Evolutionary conservation across 2,113 vertebrate genomes (phyloP).

Genomic region (Nicator chloris): DNA sequence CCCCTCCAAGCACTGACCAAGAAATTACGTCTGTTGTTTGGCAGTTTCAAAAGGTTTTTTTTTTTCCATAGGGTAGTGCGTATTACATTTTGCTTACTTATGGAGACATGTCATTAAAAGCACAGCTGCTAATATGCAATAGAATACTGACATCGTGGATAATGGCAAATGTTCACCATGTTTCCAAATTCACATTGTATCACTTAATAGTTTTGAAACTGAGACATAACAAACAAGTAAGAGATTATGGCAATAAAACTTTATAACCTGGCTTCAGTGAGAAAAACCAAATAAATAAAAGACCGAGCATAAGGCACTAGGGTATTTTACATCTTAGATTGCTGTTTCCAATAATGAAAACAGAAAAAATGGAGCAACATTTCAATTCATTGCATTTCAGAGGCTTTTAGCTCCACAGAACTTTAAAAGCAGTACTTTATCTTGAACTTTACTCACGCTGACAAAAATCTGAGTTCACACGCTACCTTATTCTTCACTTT

Average conservation of each 20-base stretch:
- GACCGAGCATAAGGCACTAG: neutral
- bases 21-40: accelerated
- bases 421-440: neutral
- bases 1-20: neutral
- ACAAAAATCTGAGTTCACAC: neutral
- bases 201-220: neutral
- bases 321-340: neutral
- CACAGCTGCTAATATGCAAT: neutral
- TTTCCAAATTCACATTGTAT: neutral
- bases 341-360: neutral
- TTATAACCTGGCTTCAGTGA: neutral
- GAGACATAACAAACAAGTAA: neutral
- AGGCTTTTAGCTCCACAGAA: neutral
- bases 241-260: neutral
- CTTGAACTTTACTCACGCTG: neutral
- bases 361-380: neutral
- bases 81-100: neutral
- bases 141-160: neutral
- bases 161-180: neutral
- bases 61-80: neutral
- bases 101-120: neutral
- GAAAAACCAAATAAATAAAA: neutral
- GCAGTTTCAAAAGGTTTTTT: neutral
- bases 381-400: neutral
- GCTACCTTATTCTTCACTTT: neutral